phyloP scores from a whole-genome alignment of 1,140 invertebrate species.

The Apocrypta bakeri region DNA sequence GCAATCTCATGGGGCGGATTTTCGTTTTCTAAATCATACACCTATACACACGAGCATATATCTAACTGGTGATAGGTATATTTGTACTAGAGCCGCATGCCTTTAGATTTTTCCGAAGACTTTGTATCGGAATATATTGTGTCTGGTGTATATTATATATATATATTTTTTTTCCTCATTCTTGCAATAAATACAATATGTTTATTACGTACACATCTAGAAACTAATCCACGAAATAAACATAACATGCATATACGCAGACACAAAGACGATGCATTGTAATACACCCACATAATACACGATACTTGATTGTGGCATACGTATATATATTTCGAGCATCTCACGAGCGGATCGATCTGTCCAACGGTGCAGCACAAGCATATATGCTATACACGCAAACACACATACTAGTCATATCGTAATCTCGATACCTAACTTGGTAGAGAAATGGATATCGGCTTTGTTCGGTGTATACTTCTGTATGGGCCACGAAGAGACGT shows the following conservation, averaged over 20 bases:
- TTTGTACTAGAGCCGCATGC: slow-evolving; percentile 38
- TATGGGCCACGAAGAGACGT: background rate
- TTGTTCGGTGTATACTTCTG: slow-evolving; percentile 4
- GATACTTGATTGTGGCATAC: background rate
- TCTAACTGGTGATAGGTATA: slow-evolving; percentile 17
- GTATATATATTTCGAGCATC: background rate
- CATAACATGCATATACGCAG: too few relatives aligned
- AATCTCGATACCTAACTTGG: background rate
- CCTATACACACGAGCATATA: background rate
- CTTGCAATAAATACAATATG: background rate
- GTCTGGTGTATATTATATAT: slow-evolving; percentile 32
- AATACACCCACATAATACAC: too few relatives aligned
- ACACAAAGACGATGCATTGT: too few relatives aligned
- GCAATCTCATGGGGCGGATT: too few relatives aligned
- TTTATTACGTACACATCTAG: background rate
- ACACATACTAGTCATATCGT: background rate
- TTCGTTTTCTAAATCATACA: too few relatives aligned
- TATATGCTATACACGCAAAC: background rate
- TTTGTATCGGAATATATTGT: slow-evolving; percentile 4
- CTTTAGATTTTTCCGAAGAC: slow-evolving; percentile 21
- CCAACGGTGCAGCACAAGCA: background rate
- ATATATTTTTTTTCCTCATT: background rate
- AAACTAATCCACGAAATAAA: too few relatives aligned
- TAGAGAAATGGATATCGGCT: background rate
- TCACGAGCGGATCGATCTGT: background rate